Evolutionary conservation across 2,113 vertebrate genomes (phyloP).

Genomic region (Gopherus evgoodei): DNA sequence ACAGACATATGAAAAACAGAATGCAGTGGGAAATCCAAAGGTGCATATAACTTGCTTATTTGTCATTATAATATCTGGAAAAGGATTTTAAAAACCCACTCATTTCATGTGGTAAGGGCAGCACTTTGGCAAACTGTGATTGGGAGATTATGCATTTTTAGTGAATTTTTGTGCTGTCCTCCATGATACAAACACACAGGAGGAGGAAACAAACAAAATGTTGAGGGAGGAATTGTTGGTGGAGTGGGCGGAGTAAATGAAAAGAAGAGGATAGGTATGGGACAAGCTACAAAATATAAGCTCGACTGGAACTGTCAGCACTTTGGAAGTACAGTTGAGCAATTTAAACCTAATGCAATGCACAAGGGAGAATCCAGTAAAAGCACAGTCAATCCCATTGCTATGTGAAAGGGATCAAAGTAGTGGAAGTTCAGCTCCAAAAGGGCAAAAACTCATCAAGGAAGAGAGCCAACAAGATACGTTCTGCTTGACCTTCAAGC

Average conservation of each 20-base stretch:
- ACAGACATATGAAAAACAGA: neutral
- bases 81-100: neutral
- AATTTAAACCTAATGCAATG: neutral
- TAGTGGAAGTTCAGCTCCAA: neutral
- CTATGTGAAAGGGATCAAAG: slow-evolving; percentile 15
- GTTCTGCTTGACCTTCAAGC: neutral
- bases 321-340: neutral
- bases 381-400: neutral
- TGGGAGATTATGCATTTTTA: neutral
- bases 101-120: neutral
- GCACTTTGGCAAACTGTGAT: neutral
- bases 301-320: rapidly evolving
- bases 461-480: neutral
- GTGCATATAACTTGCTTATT: neutral
- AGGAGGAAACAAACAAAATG: neutral
- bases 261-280: neutral
- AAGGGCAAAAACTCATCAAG: neutral
- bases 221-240: neutral
- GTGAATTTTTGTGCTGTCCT: neutral
- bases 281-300: neutral
- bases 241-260: neutral
- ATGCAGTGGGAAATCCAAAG: neutral
- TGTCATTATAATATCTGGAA: neutral
- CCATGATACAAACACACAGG: neutral
- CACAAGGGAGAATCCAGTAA: neutral